These are phyloP conservation scores for Automeris io DNA, from an alignment of 2,888 invertebrate species.

Conservation along the genomic window DNA sequence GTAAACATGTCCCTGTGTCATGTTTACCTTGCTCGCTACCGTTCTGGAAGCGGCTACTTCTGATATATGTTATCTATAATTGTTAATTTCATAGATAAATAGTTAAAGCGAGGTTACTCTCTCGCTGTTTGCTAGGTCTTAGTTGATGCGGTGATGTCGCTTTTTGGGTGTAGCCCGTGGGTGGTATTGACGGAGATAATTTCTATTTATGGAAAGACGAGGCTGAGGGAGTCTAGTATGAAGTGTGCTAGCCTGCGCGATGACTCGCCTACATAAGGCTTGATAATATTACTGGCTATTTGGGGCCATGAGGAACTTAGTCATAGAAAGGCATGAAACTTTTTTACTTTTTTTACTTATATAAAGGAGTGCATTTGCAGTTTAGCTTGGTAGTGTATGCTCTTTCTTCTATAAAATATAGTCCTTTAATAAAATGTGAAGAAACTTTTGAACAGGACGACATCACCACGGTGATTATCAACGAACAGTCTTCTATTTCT, in stretches of 20 bases:
- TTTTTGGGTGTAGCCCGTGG: conserved; percentile 18
- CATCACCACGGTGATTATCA: too few species aligned
- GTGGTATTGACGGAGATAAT: conserved; percentile 53
- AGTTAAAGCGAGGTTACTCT: not conserved
- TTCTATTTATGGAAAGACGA: conserved; percentile 46
- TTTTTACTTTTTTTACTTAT: not conserved
- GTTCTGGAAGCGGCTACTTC: conserved; percentile 12
- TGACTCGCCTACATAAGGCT: conserved; percentile 53
- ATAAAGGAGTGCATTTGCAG: not conserved
- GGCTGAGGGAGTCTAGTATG: conserved; percentile 50
- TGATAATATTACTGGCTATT: conserved; percentile 9
- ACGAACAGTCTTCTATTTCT: too few species aligned
- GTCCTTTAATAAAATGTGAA: too few species aligned
- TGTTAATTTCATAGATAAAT: conserved; percentile 12
- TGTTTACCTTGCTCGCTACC: conserved; percentile 31
- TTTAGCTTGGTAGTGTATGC: too few species aligned
- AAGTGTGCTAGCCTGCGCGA: conserved; percentile 63
- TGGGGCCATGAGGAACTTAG: too few species aligned
- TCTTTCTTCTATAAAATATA: too few species aligned
- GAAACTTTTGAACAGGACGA: too few species aligned
- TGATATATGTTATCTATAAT: conserved; percentile 16
- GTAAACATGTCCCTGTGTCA: conserved; percentile 35
- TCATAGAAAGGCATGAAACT: not conserved
- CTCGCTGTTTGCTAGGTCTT: conserved; percentile 9
- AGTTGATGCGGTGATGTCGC: conserved; percentile 14